phyloP scores from a whole-genome alignment of 2,797 vertebrate species.

The Pseudochromis fuscus region DNA sequence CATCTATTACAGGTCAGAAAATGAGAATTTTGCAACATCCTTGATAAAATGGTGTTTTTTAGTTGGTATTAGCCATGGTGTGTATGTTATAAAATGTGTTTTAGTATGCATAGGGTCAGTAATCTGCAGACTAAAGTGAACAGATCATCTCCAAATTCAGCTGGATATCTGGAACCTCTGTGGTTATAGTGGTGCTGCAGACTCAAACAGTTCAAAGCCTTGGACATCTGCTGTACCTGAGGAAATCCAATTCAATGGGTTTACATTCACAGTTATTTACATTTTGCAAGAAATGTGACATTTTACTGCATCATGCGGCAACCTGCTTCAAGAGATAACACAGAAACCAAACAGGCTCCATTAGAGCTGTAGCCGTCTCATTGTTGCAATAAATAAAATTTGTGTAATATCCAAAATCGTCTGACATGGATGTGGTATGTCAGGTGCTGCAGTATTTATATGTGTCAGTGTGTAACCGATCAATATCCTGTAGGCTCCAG shows the following conservation, averaged over 20 bases:
- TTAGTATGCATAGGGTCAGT: slow-evolving; percentile 2
- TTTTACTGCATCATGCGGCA: slow-evolving; percentile 30
- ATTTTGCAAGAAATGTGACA: slow-evolving; percentile 25
- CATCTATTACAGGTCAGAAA: background rate
- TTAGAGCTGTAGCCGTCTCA: slow-evolving; percentile 2
- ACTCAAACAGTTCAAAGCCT: slow-evolving; percentile 13
- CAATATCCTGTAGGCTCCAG: slow-evolving; percentile 21
- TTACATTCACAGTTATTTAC: slow-evolving; percentile 31
- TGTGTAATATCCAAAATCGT: slow-evolving; percentile 2
- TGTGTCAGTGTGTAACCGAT: slow-evolving; percentile 4
- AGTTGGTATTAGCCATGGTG: background rate
- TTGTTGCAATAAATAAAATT: slow-evolving; percentile 20
- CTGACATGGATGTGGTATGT: background rate
- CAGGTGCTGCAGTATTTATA: slow-evolving; percentile 6
- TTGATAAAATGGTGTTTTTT: background rate
- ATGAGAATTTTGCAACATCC: background rate
- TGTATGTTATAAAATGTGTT: background rate
- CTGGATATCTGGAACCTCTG: slow-evolving; percentile 12
- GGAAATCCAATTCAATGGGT: slow-evolving; percentile 38
- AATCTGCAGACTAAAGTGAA: slow-evolving; percentile 2
- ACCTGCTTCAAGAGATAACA: slow-evolving; percentile 43
- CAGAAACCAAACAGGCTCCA: slow-evolving; percentile 15
- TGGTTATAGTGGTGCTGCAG: slow-evolving; percentile 4
- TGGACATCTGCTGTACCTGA: slow-evolving; percentile 35
- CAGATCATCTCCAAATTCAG: slow-evolving; percentile 19